These are phyloP conservation scores for Agrochola macilenta DNA, from an alignment of 2,888 invertebrate genomes.

Conservation along the genomic window DNA sequence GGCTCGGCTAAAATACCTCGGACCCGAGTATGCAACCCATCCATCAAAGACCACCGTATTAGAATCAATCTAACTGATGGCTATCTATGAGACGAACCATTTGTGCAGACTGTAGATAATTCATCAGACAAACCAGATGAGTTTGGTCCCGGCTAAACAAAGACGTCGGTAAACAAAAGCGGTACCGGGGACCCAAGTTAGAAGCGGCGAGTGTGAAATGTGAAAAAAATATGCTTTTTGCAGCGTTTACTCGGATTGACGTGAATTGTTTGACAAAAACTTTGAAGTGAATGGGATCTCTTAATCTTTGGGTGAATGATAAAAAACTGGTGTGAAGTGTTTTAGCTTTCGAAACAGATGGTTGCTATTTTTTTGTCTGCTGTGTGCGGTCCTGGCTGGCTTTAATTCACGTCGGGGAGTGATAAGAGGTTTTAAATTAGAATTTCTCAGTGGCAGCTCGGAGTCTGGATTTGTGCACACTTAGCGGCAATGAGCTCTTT, in stretches of 20 bases:
- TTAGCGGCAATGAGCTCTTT: neutral
- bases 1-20: neutral
- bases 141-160: conserved; percentile 64
- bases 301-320: neutral
- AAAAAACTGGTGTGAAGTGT: conserved; percentile 33
- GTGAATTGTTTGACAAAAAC: conserved; percentile 3
- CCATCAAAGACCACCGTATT: conserved; percentile 21
- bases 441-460: neutral
- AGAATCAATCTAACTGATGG: conserved; percentile 64
- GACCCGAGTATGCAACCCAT: conserved; percentile 4
- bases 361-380: neutral
- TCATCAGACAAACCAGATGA: conserved; percentile 74
- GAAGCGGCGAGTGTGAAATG: neutral
- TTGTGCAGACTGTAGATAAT: conserved; percentile 69
- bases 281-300: neutral
- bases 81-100: conserved; percentile 51
- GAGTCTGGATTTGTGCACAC: neutral
- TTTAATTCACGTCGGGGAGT: no score
- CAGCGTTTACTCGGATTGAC: neutral
- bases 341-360: neutral
- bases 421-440: neutral
- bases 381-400: neutral
- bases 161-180: conserved; percentile 64
- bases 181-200: conserved; percentile 11
- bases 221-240: neutral